Conservation (phyloP, 1,140 invertebrate species). For the Apis dorsata region DNA sequence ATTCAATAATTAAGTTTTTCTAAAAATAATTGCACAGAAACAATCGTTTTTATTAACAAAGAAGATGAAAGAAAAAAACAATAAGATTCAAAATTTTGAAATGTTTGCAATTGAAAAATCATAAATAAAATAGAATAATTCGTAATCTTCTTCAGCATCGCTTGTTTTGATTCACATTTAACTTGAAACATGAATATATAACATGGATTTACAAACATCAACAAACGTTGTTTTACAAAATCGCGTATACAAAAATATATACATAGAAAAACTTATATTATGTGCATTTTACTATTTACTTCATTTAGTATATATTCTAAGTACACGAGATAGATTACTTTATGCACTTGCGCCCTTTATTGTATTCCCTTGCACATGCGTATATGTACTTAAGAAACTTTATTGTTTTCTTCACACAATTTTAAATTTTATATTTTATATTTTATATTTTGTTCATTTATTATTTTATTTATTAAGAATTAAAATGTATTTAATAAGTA, state of each 20-base stretch:
- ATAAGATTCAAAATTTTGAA: slow-evolving; percentile 23
- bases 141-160: slow-evolving; percentile 53
- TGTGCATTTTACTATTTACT: slow-evolving; percentile 21
- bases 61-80: background rate
- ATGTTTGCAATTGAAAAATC: slow-evolving; percentile 9
- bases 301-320: slow-evolving; percentile 1
- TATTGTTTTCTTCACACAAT: background rate
- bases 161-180: slow-evolving; percentile 48
- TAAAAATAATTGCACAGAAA: background rate
- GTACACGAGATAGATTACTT: slow-evolving; percentile 44
- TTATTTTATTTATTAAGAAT: background rate
- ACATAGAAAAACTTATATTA: slow-evolving; percentile 23
- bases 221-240: slow-evolving; percentile 36
- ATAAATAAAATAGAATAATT: slow-evolving; percentile 3
- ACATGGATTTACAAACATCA: slow-evolving; percentile 22
- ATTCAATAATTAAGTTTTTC: background rate
- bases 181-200: slow-evolving; percentile 33
- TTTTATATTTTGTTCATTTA: background rate
- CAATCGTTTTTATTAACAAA: slow-evolving; percentile 1
- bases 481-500: background rate
- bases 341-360: slow-evolving; percentile 41
- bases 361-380: slow-evolving; percentile 35
- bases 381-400: slow-evolving; percentile 8
- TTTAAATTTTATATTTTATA: background rate
- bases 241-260: slow-evolving; percentile 27